Evolutionary conservation across 2,888 invertebrate genomes (phyloP).

Genomic region (Netelia fuscicornis): DNA sequence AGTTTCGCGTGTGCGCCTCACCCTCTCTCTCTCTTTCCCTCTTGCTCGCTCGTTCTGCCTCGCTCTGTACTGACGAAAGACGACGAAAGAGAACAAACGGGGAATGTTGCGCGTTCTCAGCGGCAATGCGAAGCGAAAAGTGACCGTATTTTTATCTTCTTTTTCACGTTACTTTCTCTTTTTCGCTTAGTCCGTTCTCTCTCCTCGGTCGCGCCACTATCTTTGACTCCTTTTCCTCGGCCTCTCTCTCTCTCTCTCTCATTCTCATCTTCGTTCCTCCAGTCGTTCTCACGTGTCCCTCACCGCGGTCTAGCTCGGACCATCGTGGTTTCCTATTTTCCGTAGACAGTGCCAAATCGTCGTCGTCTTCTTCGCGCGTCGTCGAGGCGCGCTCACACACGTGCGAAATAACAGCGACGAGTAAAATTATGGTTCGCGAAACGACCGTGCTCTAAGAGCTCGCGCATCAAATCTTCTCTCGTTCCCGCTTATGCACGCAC

Average conservation of each 20-base stretch:
- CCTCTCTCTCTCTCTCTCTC: conserved; percentile 31
- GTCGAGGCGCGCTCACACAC: conserved; percentile 7
- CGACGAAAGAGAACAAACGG: conserved; percentile 63
- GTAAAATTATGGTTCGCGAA: conserved; percentile 81
- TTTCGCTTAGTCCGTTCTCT: conserved; percentile 45
- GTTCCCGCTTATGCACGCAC: not conserved
- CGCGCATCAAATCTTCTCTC: conserved; percentile 53
- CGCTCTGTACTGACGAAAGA: conserved; percentile 42
- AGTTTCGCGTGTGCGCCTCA: conserved; percentile 71
- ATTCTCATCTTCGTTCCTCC: conserved; percentile 49
- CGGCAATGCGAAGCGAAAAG: conserved; percentile 36
- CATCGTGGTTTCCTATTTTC: conserved; percentile 80
- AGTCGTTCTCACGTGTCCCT: conserved; percentile 49
- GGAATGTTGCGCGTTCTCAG: conserved; percentile 57
- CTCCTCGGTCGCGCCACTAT: conserved; percentile 54
- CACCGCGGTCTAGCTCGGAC: conserved; percentile 40
- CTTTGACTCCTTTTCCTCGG: conserved; percentile 61
- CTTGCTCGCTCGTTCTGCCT: conserved; percentile 32
- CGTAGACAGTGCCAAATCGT: conserved; percentile 83
- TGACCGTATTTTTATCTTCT: conserved; percentile 18
- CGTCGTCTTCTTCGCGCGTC: conserved; percentile 24
- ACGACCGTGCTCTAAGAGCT: conserved; percentile 51
- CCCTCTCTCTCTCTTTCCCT: conserved; percentile 62
- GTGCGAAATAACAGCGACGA: conserved; percentile 63
- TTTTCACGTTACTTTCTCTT: conserved; percentile 48